Base-by-base conservation (phyloP, 1,140 invertebrate genomes). In the Lepidotrigona ventralis region DNA sequence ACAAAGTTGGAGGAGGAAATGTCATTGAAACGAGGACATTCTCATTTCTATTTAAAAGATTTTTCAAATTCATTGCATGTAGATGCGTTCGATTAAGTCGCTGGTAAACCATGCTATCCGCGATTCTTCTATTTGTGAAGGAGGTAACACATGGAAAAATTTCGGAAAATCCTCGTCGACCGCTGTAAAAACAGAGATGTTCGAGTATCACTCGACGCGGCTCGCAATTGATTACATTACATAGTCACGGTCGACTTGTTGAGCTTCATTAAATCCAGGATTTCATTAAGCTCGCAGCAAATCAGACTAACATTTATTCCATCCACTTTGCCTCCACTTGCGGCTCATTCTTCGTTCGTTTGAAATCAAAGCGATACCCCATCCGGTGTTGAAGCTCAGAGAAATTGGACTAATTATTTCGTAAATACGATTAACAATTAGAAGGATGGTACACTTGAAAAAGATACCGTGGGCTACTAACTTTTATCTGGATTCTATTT, bases 271-370 rank as follows among this genome's bases (percentile, higher is more conserved):
- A 83, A 83, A 83, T 71, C 76, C 29, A 39, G 69, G 81, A 79
- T 83, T 83, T 79, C 81, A 83, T 83, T 83, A 83, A 83, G 56
- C 68, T 54, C 58, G 46, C 56, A 29, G 33, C 81, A 33, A 79
- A 83, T 83, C 81, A 64, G 58, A 56, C 72, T 72, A 83, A 83
- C 76, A 70, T 83, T 83, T 66, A 70, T 83, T 79, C 33, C 76
- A 64, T 72, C 76, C 26, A 58, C 46, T 79, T 72, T 72, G 68
- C 81, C 33, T 63, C 46, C 39, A 33, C 33, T 69, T 23, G 66
- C 29, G 51, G n/a, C 23, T 21, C 19, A 51, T 69, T 33, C 72
- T 76, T 64, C 21, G 23, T 6, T 12, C 33, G 3, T 19, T 69
- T 60, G 1, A 39, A 56, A 33, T 54, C 26, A 33, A 29, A 68